Conservation (phyloP, 2,888 invertebrate species). For the Volucella inanis region DNA sequence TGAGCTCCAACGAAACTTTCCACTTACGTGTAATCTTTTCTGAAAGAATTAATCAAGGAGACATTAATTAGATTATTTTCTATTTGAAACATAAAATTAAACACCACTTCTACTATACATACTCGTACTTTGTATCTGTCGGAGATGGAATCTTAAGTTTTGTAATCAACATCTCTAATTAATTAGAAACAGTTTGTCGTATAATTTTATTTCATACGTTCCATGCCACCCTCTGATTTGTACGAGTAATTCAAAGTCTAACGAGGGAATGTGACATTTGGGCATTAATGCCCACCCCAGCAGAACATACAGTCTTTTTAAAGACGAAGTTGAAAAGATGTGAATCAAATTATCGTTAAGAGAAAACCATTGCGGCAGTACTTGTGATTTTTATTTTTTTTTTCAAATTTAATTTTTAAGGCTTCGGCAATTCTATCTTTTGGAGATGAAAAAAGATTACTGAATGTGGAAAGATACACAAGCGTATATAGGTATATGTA, state of each 20-base stretch:
- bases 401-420: not conserved
- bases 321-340: no score
- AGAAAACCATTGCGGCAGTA: not conserved
- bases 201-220: not conserved
- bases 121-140: not conserved
- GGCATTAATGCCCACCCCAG: not conserved
- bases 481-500: not conserved
- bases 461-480: no score
- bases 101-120: not conserved
- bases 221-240: not conserved
- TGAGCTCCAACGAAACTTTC: no score
- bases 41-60: no score
- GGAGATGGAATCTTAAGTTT: not conserved
- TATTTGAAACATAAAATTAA: not conserved
- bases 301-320: not conserved
- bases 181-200: conserved; percentile 13
- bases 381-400: not conserved
- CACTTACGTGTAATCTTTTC: no score
- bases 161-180: not conserved
- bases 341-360: not conserved
- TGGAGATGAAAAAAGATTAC: not conserved
- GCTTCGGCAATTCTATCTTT: not conserved
- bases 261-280: not conserved
- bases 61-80: not conserved
- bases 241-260: not conserved